Conservation (phyloP, 2,113 vertebrate genomes). For the Rallus limicola region DNA sequence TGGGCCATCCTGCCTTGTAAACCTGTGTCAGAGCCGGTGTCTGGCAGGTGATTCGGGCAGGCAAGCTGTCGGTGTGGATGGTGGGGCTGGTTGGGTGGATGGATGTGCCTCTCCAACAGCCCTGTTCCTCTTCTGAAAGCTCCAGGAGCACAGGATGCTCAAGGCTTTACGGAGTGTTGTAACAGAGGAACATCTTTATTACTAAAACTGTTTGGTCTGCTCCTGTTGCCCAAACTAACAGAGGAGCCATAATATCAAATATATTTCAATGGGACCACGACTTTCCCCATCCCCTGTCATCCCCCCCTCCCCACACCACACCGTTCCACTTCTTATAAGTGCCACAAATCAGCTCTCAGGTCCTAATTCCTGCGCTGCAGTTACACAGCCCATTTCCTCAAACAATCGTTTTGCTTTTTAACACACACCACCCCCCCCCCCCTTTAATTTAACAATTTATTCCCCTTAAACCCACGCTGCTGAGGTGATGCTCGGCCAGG, state of each 20-base stretch:
- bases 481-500: not conserved
- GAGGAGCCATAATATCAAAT: not conserved
- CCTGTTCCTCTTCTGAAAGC: not conserved
- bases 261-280: not conserved
- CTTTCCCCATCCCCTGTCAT: not conserved
- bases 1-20: rapidly evolving
- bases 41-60: rapidly evolving
- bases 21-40: not conserved
- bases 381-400: conserved; percentile 48
- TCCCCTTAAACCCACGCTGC: not conserved
- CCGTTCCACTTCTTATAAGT: not conserved
- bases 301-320: not conserved
- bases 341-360: not conserved
- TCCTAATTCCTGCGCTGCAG: not conserved
- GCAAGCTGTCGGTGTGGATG: not conserved
- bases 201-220: not conserved
- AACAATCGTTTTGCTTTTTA: conserved; percentile 27
- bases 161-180: not conserved
- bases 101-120: not conserved
- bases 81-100: not conserved
- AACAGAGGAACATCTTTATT: not conserved
- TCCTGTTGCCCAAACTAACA: not conserved
- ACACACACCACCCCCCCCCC: not conserved
- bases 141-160: not conserved
- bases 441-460: not conserved